Base-by-base conservation (phyloP, 2,888 invertebrate genomes). In the Lycaena phlaeas region DNA sequence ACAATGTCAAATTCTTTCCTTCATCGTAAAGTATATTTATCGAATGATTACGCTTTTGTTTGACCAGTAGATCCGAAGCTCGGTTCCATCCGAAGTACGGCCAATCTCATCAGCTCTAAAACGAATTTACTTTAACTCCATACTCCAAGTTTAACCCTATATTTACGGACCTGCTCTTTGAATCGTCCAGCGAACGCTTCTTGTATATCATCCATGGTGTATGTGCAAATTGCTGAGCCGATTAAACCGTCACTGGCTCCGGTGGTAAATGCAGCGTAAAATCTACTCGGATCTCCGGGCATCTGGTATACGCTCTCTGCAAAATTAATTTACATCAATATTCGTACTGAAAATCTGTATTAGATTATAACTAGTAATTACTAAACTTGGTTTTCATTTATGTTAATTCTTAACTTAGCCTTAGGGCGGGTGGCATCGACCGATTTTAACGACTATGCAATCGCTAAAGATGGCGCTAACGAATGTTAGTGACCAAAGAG, bases 191-290 rank as follows among this genome's bases (percentile, higher is more conserved):
- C 85, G 59, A 91, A 91, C 12, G 87, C 86, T 41, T 86, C 87
- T 57, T 91, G 88, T 49, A 92, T 89, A 42, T 88, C 86, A 11
- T 86, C 85, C 68, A 90, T 84, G 15, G 86, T 87, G 68, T 87
- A 92, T 11, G 89, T 87, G 68, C 92, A 92, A 50, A 92, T 87
- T 27, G 92, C 91, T 0, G 91, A 90, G 2, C 91, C 89, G 42
- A 87, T 87, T 41, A 90, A 81, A 3, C 90, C 90, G 51, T 89
- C 89, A 51, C 88, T 88, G 14, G 89, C 87, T 2, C 85, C 85
- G 4, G 90, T 90, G 37, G 89, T 89, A 64, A 91, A 91, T 7
- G 89, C 87, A 26, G 89, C 90, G 64, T 90, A 90, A 68, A 91
- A 89, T 48, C 77, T 86, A 62, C 73, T 81, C 43, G 87, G 78